A percentile compares a stretch with the other conserved stretches of the same genome.
Conservation (phyloP, 2,888 invertebrate species). For the Coleophora flavipennella region DNA sequence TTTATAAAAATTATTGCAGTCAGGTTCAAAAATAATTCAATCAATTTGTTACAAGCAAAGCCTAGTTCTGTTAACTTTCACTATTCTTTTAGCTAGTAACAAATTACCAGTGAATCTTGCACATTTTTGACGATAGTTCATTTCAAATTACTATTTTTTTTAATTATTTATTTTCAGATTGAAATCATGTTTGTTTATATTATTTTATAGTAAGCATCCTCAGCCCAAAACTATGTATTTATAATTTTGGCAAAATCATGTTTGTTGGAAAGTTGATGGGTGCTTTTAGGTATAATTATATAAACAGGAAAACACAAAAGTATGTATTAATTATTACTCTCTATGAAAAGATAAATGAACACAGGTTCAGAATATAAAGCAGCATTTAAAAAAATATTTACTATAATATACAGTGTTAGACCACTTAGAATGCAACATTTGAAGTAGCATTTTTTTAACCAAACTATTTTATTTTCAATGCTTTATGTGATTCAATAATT, state of each 20-base stretch:
- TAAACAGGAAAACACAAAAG: conserved; percentile 17
- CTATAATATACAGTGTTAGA: conserved; percentile 59
- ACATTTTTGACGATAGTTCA: conserved; percentile 12
- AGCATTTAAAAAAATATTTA: conserved; percentile 65
- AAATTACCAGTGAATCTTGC: background rate
- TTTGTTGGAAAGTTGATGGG: conserved; percentile 21
- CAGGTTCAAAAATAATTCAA: background rate
- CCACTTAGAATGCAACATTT: conserved; percentile 62
- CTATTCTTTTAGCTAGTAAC: too few relatives aligned
- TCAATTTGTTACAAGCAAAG: too few relatives aligned
- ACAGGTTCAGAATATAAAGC: conserved; percentile 50
- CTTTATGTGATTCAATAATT: conserved; percentile 55
- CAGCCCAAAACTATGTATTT: background rate
- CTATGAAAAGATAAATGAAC: conserved; percentile 25
- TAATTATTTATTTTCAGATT: conserved; percentile 12
- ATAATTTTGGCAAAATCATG: conserved; percentile 1
- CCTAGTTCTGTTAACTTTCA: too few relatives aligned
- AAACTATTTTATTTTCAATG: conserved; percentile 62
- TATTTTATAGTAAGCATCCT: conserved; percentile 6
- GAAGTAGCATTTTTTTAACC: conserved; percentile 66
- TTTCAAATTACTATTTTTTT: conserved; percentile 10
- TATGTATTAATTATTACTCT: conserved; percentile 2
- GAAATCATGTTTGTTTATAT: conserved; percentile 11
- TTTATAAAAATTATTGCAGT: background rate
- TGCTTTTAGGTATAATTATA: conserved; percentile 24